Evolutionary conservation across 1,140 invertebrate genomes (phyloP).

Genomic region (Cotesia vestalis): DNA sequence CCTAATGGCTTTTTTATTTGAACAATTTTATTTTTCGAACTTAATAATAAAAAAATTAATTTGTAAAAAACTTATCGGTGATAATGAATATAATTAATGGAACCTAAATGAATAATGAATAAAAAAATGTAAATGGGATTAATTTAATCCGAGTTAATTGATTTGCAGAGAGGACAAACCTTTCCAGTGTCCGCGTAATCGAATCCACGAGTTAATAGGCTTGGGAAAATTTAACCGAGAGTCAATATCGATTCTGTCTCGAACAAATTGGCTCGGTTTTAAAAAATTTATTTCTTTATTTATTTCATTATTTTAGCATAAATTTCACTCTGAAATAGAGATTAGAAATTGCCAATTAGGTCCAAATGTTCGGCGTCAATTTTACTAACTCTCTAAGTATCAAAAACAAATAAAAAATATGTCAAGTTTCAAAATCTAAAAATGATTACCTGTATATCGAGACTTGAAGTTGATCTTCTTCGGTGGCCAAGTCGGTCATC

Average conservation of each 20-base stretch:
- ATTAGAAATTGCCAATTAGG: too few species aligned
- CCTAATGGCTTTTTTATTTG: too few species aligned
- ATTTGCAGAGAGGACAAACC: slow-evolving; percentile 18
- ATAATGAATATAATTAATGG: neutral
- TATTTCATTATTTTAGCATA: too few species aligned
- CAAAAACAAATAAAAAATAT: neutral
- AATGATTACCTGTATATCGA: slow-evolving; percentile 81
- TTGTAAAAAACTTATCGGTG: neutral
- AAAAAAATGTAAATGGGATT: neutral
- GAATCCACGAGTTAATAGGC: slow-evolving; percentile 19
- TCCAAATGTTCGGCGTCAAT: too few species aligned
- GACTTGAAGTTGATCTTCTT: slow-evolving; percentile 77
- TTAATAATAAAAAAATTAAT: too few species aligned
- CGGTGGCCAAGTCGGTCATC: slow-evolving; percentile 74
- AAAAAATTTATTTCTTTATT: neutral
- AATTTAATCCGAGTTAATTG: slow-evolving; percentile 16
- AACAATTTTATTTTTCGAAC: too few species aligned
- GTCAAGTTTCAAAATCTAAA: neutral
- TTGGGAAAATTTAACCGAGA: slow-evolving; percentile 4
- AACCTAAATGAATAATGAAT: neutral
- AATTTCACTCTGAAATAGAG: too few species aligned
- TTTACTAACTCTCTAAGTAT: too few species aligned
- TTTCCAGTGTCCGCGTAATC: slow-evolving; percentile 17
- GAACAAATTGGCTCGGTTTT: slow-evolving; percentile 5
- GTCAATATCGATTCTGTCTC: slow-evolving; percentile 23